Base-by-base conservation (phyloP, 2,888 invertebrate species). In the Ctenicera cuprea region DNA sequence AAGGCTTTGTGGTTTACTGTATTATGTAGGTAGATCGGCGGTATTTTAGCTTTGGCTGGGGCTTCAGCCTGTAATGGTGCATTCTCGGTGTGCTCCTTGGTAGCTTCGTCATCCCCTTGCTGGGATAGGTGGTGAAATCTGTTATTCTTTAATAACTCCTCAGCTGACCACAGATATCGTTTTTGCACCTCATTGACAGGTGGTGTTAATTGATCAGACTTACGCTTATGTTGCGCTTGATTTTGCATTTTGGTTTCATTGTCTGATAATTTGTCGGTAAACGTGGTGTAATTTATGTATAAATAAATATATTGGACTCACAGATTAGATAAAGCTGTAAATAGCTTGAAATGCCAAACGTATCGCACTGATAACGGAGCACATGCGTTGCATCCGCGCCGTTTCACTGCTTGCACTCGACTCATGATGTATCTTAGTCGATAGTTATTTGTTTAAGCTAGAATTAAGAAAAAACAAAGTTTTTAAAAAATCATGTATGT, bases 161-260 rank as follows among this genome's bases (percentile, higher is more conserved):
- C 45, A 3, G 62, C 43, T 22, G 20, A 22, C 62, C 62, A 45
- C 4, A 45, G 45, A n/a, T 41, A 30, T 9, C 22, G 41, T 62
- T 62, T 62, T 43, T 62, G 62, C 9, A 62, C 62, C 43, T 45
- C 41, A 30, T 62, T 62, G 3, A 62, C 8, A 22, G 62, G 62
- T 41, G 43, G 26, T 43, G 41, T 26, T 43, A 62, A 26, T n/a
- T 62, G 14, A 14, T 59, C 59, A 3, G 38, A n/a, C 37, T 62
- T 62, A 43, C 62, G 62, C 22, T 62, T 43, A 7, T n/a, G 1
- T 14, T 7, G 12, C 22, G 62, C 45, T 62, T 62, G 20, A 62
- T 62, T 62, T 43, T 43, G 45, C 62, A 62, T 12, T 7, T 62
- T 41, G 14, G 30, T 43, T 43, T 43, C 62, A 62, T 62, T n/a